phyloP scores from a whole-genome alignment of 92 coral and sea anemone species.

The Plumapathes pennacea region DNA sequence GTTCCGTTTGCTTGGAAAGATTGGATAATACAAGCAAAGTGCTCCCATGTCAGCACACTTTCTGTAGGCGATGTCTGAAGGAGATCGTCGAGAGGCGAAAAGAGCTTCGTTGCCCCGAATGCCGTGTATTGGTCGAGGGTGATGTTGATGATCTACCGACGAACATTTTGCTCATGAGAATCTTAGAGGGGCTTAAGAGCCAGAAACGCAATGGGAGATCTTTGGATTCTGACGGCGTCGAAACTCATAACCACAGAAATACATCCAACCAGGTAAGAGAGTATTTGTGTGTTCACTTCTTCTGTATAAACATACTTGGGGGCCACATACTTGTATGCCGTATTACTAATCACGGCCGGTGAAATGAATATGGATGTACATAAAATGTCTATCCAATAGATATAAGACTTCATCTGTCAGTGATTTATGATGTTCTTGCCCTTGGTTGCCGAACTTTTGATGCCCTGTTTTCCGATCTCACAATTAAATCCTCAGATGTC shows the following conservation, averaged over 20 bases:
- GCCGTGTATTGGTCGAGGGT: conserved; percentile 74
- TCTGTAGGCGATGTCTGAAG: conserved; percentile 80
- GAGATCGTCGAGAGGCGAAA: conserved; percentile 76
- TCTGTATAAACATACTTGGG: too few species aligned
- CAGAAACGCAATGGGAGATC: conserved; percentile 43
- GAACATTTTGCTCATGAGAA: conserved; percentile 79
- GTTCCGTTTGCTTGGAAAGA: conserved; percentile 90
- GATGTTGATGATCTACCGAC: conserved; percentile 83
- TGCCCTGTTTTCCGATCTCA: too few species aligned
- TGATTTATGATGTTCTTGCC: too few species aligned
- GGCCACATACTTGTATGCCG: too few species aligned
- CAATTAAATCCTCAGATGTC: too few species aligned
- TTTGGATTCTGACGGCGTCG: conserved; percentile 20
- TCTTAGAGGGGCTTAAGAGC: conserved; percentile 79
- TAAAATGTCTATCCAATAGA: too few species aligned
- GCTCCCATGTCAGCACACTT: conserved; percentile 97
- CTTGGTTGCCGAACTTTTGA: too few species aligned
- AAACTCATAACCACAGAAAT: conserved; percentile 5
- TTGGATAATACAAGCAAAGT: conserved; percentile 91
- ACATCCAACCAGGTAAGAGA: conserved; percentile 49
- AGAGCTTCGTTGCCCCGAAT: conserved; percentile 95
- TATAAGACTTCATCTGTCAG: too few species aligned
- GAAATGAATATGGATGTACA: too few species aligned
- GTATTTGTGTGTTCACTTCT: too few species aligned
- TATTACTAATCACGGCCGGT: too few species aligned